phyloP scores from a whole-genome alignment of 53 echinoderm and acorn worm genomes.

The Antedon mediterranea region DNA sequence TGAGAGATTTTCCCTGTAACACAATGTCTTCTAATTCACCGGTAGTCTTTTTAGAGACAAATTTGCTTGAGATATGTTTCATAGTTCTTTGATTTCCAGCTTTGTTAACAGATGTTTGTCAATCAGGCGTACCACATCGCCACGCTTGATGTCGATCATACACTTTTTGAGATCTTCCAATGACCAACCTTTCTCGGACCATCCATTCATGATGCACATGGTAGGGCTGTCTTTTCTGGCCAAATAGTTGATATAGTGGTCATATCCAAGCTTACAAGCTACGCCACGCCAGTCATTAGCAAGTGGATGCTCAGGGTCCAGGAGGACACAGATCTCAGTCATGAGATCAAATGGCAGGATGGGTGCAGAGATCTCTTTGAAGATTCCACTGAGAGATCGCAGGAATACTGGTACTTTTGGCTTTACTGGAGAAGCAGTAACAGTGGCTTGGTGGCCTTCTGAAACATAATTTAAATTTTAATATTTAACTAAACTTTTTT shows the following conservation, averaged over 20 bases:
- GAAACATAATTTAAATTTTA: no score
- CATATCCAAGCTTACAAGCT: not conserved
- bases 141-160: not conserved
- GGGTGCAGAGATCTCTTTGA: not conserved
- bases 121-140: not conserved
- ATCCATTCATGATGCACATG: not conserved
- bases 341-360: not conserved
- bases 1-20: no score
- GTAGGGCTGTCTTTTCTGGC: not conserved
- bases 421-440: not conserved
- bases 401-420: not conserved
- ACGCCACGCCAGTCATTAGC: not conserved
- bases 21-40: no score
- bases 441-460: no score
- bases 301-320: not conserved
- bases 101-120: not conserved
- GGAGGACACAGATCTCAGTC: not conserved
- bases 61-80: no score
- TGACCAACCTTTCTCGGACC: not conserved
- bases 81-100: not conserved
- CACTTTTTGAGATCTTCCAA: not conserved
- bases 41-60: no score
- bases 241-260: not conserved
- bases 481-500: no score
- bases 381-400: not conserved